phyloP scores from a whole-genome alignment of 2,113 vertebrate species.

The Nesogale talazaci region DNA sequence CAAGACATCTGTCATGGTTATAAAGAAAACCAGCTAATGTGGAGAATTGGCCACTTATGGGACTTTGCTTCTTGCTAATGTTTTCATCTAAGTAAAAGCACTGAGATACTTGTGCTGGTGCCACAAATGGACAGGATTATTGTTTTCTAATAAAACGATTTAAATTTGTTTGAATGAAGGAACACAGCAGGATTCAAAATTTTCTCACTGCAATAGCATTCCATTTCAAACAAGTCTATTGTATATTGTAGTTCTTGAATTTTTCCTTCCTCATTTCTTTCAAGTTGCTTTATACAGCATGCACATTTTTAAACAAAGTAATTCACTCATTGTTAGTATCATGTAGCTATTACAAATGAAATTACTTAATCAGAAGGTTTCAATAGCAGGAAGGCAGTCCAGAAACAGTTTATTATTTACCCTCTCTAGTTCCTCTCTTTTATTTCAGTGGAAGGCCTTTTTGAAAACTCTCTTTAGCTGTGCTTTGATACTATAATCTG shows the following conservation, averaged over 20 bases:
- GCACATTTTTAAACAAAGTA: slow-evolving; percentile 5
- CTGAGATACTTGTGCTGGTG: slow-evolving; percentile 48
- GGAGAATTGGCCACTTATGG: slow-evolving; percentile 7
- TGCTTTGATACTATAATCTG: neutral
- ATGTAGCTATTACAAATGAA: neutral
- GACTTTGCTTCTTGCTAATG: slow-evolving; percentile 57
- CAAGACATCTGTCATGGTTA: slow-evolving; percentile 63
- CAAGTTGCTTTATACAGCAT: neutral
- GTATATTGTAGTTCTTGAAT: neutral
- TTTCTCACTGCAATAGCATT: neutral
- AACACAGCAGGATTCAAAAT: slow-evolving; percentile 17
- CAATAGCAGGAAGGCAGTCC: neutral
- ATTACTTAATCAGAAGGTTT: neutral
- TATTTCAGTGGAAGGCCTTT: neutral
- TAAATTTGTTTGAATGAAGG: slow-evolving; percentile 57
- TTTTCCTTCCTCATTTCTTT: neutral
- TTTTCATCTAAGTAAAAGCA: slow-evolving; percentile 43
- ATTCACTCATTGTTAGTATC: neutral
- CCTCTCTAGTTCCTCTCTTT: neutral
- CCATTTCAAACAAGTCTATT: slow-evolving; percentile 22
- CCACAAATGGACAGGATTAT: slow-evolving; percentile 12
- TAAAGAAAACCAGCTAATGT: slow-evolving; percentile 48
- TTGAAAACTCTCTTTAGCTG: neutral
- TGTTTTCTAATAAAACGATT: slow-evolving; percentile 62
- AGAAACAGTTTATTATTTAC: neutral